Conservation (phyloP, 2,113 vertebrate species). For the Mormyrus iriodes region DNA sequence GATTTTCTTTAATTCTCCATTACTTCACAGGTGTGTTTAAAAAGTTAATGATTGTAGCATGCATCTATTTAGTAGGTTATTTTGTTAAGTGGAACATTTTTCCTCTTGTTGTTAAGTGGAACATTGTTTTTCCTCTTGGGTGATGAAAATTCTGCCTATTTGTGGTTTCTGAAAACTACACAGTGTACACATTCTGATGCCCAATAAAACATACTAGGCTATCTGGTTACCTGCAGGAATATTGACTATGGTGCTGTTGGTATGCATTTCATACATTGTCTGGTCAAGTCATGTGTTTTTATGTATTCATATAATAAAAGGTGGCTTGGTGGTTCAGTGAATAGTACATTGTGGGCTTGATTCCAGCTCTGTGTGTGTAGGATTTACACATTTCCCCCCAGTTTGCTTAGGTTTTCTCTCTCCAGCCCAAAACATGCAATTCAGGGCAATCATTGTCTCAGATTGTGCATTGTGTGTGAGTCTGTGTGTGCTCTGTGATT, state of each 20-base stretch:
- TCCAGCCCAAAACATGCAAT: not conserved
- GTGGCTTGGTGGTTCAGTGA: not conserved
- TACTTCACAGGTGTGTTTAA: not conserved
- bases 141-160: not conserved
- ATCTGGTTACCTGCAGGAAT: too few relatives aligned
- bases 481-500: not conserved
- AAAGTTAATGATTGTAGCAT: not conserved
- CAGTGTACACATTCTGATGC: not conserved
- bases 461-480: not conserved
- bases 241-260: not conserved
- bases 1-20: not conserved
- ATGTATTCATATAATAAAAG: not conserved
- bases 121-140: not conserved
- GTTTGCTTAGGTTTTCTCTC: not conserved
- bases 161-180: not conserved
- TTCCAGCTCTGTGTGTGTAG: not conserved
- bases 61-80: not conserved
- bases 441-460: not conserved
- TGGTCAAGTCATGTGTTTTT: not conserved
- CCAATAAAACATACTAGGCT: not conserved
- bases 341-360: not conserved
- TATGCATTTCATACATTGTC: not conserved
- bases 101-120: not conserved
- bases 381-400: not conserved
- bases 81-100: not conserved